phyloP scores from a whole-genome alignment of 2,888 invertebrate genomes.

The Incurvaria masculella region DNA sequence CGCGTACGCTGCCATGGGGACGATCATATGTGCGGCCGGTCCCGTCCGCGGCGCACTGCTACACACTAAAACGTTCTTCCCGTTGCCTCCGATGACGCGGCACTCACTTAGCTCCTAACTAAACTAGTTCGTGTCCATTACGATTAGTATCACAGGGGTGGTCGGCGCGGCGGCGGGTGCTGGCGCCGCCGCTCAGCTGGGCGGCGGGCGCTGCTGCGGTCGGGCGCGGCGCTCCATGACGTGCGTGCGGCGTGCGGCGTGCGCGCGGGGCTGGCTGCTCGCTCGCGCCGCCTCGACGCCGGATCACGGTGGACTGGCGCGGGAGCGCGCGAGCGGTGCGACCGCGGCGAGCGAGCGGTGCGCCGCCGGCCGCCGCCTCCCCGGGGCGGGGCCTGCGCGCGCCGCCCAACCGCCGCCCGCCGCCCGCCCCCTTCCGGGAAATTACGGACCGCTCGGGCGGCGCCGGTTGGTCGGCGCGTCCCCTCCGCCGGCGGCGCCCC shows the following conservation, averaged over 20 bases:
- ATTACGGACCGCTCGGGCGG: constrained; percentile 17
- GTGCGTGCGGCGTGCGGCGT: constrained; percentile 28
- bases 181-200: constrained; percentile 29
- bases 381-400: constrained; percentile 28
- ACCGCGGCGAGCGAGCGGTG: constrained; percentile 41
- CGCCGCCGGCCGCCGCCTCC: constrained; percentile 36
- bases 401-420: constrained; percentile 31
- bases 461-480: constrained; percentile 33
- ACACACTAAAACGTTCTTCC: constrained; percentile 53
- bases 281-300: constrained; percentile 39
- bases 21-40: constrained; percentile 52
- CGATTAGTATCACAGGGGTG: constrained; percentile 38
- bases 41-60: not conserved
- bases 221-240: constrained; percentile 29
- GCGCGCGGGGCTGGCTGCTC: constrained; percentile 24
- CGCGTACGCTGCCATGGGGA: constrained; percentile 75
- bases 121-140: constrained; percentile 22
- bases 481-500: constrained; percentile 29
- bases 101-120: constrained; percentile 22
- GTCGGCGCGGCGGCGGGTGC: constrained; percentile 38
- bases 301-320: constrained; percentile 51
- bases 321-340: constrained; percentile 46
- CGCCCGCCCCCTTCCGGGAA: constrained; percentile 28
- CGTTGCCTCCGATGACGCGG: constrained; percentile 47
- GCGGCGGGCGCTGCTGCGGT: constrained; percentile 37